Base-by-base conservation (phyloP, 2,797 vertebrate species). In the Clarias platycephalus region DNA sequence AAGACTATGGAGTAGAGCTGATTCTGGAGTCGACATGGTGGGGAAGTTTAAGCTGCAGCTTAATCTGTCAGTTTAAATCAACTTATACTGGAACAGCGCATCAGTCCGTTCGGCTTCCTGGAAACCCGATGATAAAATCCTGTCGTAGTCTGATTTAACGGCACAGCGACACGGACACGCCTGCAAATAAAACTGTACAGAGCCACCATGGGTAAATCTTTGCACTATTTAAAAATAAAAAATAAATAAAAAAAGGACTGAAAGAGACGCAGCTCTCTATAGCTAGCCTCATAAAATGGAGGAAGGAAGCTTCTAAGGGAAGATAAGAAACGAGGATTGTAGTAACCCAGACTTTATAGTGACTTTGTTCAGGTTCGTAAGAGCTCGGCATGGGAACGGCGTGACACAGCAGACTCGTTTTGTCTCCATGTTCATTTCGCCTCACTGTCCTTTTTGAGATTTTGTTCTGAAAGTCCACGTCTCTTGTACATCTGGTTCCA, bases 111-210 rank as follows among this genome's bases (percentile, higher is more conserved):
- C 78, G 63, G n/a, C 49, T 86, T 67, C 64, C 80, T 63, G 57
- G 76, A 62, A 72, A 88, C 53, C 0, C 12, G 87, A 55, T 28
- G 44, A 34, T 83, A 80, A 74, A 82, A 84, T 31, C 44, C 55
- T 74, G 44, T 22, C 20, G 31, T 53, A 22, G 80, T 64, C 34
- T 18, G 16, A 53, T 37, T 77, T 77, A 57, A 86, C 55, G 70
- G 64, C 40, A 66, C 37, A 10, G 68, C 82, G 49, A 34, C 85
- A 86, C 68, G 74, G 80, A 79, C 67, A 88, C 80, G 81, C 77
- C 49, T 68, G 72, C 80, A 88, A 87, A 87, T 88, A 89, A 92
- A 92, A 90, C 88, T 90, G 87, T 89, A 91, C 88, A 89, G 81
- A 18, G 81, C 84, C 83, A 86, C 60, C 86, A 88, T 79, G 37